phyloP scores from a whole-genome alignment of 2,797 vertebrate species.

The Helostoma temminkii region DNA sequence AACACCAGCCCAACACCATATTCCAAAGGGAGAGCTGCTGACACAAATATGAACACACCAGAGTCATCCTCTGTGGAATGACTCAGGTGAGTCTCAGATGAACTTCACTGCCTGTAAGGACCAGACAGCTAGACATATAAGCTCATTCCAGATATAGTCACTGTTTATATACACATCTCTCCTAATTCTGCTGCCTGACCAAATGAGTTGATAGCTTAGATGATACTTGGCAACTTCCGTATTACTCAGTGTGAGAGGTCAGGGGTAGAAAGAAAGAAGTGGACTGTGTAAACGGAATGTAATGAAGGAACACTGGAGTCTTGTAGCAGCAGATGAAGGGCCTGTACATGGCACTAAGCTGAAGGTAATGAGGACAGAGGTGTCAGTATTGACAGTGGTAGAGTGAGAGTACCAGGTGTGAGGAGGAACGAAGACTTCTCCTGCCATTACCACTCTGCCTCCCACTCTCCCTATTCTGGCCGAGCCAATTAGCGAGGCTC shows the following conservation, averaged over 20 bases:
- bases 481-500: constrained; percentile 74
- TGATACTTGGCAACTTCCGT: constrained; percentile 32
- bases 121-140: constrained; percentile 37
- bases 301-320: constrained; percentile 57
- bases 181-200: constrained; percentile 52
- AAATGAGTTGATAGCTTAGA: constrained; percentile 34
- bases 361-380: constrained; percentile 77
- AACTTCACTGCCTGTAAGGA: constrained; percentile 54
- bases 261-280: constrained; percentile 38
- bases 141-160: constrained; percentile 11
- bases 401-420: constrained; percentile 65
- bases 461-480: constrained; percentile 34
- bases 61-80: constrained; percentile 66
- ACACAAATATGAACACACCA: constrained; percentile 76
- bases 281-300: constrained; percentile 42
- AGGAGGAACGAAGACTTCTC: constrained; percentile 54
- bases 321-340: constrained; percentile 51
- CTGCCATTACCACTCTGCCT: constrained; percentile 65
- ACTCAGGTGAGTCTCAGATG: constrained; percentile 74
- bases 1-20: constrained; percentile 68
- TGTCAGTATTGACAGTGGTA: constrained; percentile 69
- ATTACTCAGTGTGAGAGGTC: constrained; percentile 38
- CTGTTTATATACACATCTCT: constrained; percentile 60
- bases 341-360: constrained; percentile 63
- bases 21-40: constrained; percentile 68